Percentiles rank a stretch among this genome's conserved stretches.
Evolutionary conservation across 2,797 vertebrate genomes (phyloP).

Genomic region (Sandelia bainsii): DNA sequence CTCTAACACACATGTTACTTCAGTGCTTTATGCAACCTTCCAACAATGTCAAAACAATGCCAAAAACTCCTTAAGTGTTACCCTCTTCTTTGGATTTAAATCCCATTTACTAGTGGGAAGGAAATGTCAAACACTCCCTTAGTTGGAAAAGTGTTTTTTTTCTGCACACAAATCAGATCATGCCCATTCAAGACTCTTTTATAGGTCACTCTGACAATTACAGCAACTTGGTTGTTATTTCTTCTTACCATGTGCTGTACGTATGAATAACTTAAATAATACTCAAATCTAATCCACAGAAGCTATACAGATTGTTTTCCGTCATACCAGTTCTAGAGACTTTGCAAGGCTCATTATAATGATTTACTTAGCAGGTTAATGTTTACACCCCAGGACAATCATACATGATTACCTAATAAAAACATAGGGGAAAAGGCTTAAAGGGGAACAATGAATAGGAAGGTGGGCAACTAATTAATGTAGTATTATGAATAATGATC

Average conservation of each 20-base stretch:
- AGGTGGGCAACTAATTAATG: slow-evolving; percentile 72
- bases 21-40: slow-evolving; percentile 25
- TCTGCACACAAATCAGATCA: slow-evolving; percentile 1
- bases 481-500: slow-evolving; percentile 47
- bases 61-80: background rate
- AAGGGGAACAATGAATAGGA: slow-evolving; percentile 50
- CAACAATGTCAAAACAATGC: slow-evolving; percentile 23
- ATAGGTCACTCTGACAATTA: slow-evolving; percentile 13
- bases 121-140: slow-evolving; percentile 28
- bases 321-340: slow-evolving; percentile 23
- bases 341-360: slow-evolving; percentile 51
- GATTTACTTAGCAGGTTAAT: slow-evolving; percentile 67
- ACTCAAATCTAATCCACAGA: slow-evolving; percentile 26
- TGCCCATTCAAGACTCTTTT: background rate
- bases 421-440: slow-evolving; percentile 31
- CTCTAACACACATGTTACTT: slow-evolving; percentile 1
- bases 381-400: slow-evolving; percentile 70
- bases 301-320: slow-evolving; percentile 20
- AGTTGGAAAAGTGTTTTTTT: slow-evolving; percentile 15
- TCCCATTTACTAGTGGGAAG: slow-evolving; percentile 17
- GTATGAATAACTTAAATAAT: slow-evolving; percentile 33
- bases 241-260: slow-evolving; percentile 16
- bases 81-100: slow-evolving; percentile 16
- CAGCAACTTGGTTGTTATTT: slow-evolving; percentile 28
- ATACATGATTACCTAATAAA: slow-evolving; percentile 60